phyloP scores from a whole-genome alignment of 2,797 vertebrate species.

The Hippoglossus hippoglossus region DNA sequence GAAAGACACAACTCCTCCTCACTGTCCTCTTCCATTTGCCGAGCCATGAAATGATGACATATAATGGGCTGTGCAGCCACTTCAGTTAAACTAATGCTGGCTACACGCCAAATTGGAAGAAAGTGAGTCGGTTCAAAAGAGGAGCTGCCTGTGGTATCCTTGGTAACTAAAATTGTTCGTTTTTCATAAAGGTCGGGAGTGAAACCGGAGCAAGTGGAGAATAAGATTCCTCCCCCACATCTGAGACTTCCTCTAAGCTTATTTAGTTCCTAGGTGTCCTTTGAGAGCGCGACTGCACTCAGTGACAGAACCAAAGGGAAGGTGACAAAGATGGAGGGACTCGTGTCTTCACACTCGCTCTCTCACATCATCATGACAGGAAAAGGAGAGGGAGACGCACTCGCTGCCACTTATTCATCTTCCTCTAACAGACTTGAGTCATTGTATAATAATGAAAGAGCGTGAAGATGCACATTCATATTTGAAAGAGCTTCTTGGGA shows the following conservation, averaged over 20 bases:
- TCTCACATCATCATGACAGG: slow-evolving; percentile 65
- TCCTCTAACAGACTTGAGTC: slow-evolving; percentile 40
- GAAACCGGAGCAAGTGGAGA: slow-evolving; percentile 53
- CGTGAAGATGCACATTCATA: slow-evolving; percentile 44
- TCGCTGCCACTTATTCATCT: slow-evolving; percentile 47
- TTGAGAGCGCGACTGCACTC: slow-evolving; percentile 28
- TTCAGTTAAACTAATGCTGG: slow-evolving; percentile 52
- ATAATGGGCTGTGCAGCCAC: slow-evolving; percentile 50
- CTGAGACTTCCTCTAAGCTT: slow-evolving; percentile 57
- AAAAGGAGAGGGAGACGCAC: slow-evolving; percentile 53
- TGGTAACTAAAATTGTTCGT: slow-evolving; percentile 69
- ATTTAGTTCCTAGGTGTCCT: slow-evolving; percentile 60
- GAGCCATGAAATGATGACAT: slow-evolving; percentile 58
- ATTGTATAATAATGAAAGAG: slow-evolving; percentile 45
- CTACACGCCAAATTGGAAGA: slow-evolving; percentile 55
- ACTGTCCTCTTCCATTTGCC: slow-evolving; percentile 57
- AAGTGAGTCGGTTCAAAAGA: slow-evolving; percentile 52
- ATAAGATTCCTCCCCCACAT: slow-evolving; percentile 55
- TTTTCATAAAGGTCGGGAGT: slow-evolving; percentile 70
- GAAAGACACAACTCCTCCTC: slow-evolving; percentile 45
- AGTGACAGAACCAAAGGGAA: slow-evolving; percentile 61
- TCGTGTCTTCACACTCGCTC: slow-evolving; percentile 46
- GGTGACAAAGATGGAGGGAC: slow-evolving; percentile 63
- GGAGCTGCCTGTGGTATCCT: slow-evolving; percentile 64
- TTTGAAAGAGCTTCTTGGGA: slow-evolving; percentile 33